Percentiles rank a stretch among this genome's conserved stretches.
phyloP scores from a whole-genome alignment of 2,113 vertebrate genomes.

The Pteruthius melanotis region DNA sequence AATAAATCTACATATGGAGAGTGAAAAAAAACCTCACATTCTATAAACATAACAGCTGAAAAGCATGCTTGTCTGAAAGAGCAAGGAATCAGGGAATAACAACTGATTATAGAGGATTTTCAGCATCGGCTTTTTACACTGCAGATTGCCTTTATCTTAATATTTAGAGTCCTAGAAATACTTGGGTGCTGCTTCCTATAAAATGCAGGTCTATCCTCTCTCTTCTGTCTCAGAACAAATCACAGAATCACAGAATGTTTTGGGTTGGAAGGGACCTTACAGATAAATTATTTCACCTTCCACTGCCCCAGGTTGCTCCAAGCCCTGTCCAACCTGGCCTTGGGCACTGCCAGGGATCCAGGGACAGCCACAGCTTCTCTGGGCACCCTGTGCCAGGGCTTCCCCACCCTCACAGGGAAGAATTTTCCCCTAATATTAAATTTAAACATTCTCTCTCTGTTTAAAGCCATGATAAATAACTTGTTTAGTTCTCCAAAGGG shows the following conservation, averaged over 20 bases:
- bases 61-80: background rate
- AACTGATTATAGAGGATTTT: background rate
- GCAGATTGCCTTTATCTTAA: background rate
- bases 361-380: background rate
- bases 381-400: background rate
- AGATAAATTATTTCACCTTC: background rate
- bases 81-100: background rate
- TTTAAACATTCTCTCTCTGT: background rate
- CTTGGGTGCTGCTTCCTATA: background rate
- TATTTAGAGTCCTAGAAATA: background rate
- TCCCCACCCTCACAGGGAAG: accelerated
- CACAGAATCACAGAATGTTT: background rate
- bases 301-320: accelerated
- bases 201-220: accelerated
- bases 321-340: accelerated
- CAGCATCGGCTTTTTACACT: background rate
- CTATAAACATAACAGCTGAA: background rate
- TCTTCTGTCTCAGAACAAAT: background rate
- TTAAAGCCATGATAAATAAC: background rate
- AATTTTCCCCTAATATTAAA: background rate
- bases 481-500: background rate
- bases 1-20: background rate
- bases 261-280: background rate
- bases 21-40: background rate
- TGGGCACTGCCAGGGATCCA: background rate